Conservation (phyloP, 2,797 vertebrate species). For the Halcyon chelicuti region DNA sequence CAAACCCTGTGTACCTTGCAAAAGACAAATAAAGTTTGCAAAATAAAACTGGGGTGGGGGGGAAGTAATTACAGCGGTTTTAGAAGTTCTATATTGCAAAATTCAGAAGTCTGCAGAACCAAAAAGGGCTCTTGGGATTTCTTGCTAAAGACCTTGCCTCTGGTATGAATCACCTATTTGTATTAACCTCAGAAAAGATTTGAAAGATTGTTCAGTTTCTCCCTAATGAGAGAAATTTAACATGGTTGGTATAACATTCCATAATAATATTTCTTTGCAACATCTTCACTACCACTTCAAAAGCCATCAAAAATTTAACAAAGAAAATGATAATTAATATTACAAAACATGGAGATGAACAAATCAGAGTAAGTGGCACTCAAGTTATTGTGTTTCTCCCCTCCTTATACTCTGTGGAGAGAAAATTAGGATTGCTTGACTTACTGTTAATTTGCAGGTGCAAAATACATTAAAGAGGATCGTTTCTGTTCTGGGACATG, state of each 20-base stretch:
- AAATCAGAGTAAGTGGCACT: neutral
- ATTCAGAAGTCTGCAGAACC: neutral
- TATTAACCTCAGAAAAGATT: conserved; percentile 1
- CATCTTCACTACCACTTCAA: conserved; percentile 34
- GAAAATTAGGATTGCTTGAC: neutral
- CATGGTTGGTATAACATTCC: neutral
- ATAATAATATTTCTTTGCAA: neutral
- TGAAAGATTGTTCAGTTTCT: neutral
- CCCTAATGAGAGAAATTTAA: conserved; percentile 21
- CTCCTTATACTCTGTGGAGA: neutral
- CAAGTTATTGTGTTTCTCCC: neutral
- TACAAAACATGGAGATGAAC: neutral
- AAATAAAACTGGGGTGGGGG: neutral
- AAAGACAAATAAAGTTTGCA: neutral
- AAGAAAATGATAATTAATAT: conserved; percentile 9
- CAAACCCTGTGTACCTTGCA: neutral
- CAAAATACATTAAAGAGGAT: neutral
- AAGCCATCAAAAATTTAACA: conserved; percentile 19
- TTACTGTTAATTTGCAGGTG: neutral
- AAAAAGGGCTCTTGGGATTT: neutral
- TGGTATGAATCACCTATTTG: conserved; percentile 2
- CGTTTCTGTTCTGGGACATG: neutral
- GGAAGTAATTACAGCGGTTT: neutral
- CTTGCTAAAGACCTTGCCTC: neutral
- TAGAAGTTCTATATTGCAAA: neutral